A percentile compares a stretch with the other conserved stretches of the same genome.
Evolutionary conservation across 2,113 vertebrate genomes (phyloP).

Genomic region (Crocuta crocuta): DNA sequence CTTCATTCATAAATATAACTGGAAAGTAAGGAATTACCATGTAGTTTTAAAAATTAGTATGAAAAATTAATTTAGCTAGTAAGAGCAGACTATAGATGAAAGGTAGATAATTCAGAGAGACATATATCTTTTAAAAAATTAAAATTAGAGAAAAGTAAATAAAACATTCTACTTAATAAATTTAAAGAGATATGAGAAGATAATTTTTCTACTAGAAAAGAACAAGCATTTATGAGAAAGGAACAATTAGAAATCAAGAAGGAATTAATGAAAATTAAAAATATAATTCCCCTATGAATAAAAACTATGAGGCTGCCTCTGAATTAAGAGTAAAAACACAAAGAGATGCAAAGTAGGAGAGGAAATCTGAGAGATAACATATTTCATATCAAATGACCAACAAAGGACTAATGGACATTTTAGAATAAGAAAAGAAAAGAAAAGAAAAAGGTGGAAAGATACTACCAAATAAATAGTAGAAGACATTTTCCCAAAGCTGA

Average conservation of each 20-base stretch:
- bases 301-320: not conserved
- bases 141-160: not conserved
- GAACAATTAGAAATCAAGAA: not conserved
- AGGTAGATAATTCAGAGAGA: not conserved
- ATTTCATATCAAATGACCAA: not conserved
- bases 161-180: not conserved
- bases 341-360: not conserved
- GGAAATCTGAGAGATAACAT: not conserved
- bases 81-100: not conserved
- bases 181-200: not conserved
- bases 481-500: not conserved
- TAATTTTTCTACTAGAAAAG: not conserved
- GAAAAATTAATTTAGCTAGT: not conserved
- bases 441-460: not conserved
- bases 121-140: not conserved
- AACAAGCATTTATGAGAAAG: not conserved
- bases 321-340: not conserved
- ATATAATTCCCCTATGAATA: not conserved
- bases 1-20: not conserved
- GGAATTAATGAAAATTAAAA: not conserved
- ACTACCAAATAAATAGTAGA: not conserved
- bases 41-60: not conserved
- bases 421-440: not conserved
- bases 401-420: not conserved
- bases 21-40: not conserved